Evolutionary conservation across 2,888 invertebrate species (phyloP).

Genomic region (Agrotis clavis): DNA sequence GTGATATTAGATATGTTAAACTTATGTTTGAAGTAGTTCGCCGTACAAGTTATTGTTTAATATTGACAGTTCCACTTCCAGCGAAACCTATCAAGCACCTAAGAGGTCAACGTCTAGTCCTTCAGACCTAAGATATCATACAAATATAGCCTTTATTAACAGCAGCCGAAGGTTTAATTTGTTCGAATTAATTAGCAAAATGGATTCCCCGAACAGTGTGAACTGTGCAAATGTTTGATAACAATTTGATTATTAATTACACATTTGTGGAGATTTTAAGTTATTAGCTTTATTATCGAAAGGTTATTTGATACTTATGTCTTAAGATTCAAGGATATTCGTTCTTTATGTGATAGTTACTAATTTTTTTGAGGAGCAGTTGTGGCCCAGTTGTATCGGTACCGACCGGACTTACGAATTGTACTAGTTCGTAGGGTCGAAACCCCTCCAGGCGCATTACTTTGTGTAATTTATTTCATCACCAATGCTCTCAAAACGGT

Average conservation of each 20-base stretch:
- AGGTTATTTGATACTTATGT: slow-evolving; percentile 7
- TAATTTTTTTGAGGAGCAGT: neutral
- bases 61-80: slow-evolving; percentile 5
- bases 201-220: slow-evolving; percentile 34
- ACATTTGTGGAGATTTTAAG: slow-evolving; percentile 42
- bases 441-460: too few relatives aligned
- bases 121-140: neutral
- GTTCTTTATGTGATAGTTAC: neutral
- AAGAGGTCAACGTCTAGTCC: slow-evolving; percentile 32
- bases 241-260: slow-evolving; percentile 49
- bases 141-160: slow-evolving; percentile 23
- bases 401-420: too few relatives aligned
- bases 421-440: too few relatives aligned
- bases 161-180: slow-evolving; percentile 19
- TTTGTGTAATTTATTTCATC: too few relatives aligned
- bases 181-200: slow-evolving; percentile 63
- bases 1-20: too few relatives aligned
- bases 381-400: too few relatives aligned
- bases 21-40: neutral
- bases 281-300: slow-evolving; percentile 38
- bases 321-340: neutral
- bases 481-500: too few relatives aligned
- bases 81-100: slow-evolving; percentile 1
- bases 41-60: neutral
- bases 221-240: slow-evolving; percentile 58